phyloP scores from a whole-genome alignment of 2,888 invertebrate genomes.

The Cancer borealis region DNA sequence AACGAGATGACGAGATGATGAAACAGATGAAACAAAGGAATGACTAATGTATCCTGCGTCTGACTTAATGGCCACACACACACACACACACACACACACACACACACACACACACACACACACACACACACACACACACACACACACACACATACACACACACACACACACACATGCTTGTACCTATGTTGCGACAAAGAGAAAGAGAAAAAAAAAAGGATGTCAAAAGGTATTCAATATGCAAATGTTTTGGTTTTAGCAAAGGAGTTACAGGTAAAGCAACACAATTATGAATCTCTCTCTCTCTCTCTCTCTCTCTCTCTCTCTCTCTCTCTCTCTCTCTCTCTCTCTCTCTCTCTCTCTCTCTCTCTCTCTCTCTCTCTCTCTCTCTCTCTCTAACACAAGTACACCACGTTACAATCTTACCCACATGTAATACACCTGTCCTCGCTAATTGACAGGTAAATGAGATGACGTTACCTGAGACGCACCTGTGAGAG shows the following conservation, averaged over 20 bases:
- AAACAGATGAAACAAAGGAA: background rate
- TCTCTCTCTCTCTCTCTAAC: background rate
- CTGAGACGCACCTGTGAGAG: background rate
- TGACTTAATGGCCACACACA: background rate
- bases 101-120: background rate
- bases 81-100: background rate
- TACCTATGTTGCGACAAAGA: background rate
- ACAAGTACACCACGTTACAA: background rate
- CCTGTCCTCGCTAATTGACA: slow-evolving; percentile 1
- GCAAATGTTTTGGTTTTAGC: background rate
- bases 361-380: slow-evolving; percentile 1
- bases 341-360: slow-evolving; percentile 10
- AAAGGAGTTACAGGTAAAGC: background rate
- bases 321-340: slow-evolving; percentile 30
- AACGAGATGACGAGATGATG: background rate
- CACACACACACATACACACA: background rate
- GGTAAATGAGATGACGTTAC: background rate
- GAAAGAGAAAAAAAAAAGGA: background rate
- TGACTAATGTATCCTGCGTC: too few relatives aligned
- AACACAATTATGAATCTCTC: background rate
- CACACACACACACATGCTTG: too few relatives aligned
- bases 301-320: slow-evolving; percentile 1
- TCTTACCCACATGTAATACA: background rate
- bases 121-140: background rate
- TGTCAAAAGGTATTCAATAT: background rate